Conservation (phyloP, 2,888 invertebrate species). For the Papilio protenor region DNA sequence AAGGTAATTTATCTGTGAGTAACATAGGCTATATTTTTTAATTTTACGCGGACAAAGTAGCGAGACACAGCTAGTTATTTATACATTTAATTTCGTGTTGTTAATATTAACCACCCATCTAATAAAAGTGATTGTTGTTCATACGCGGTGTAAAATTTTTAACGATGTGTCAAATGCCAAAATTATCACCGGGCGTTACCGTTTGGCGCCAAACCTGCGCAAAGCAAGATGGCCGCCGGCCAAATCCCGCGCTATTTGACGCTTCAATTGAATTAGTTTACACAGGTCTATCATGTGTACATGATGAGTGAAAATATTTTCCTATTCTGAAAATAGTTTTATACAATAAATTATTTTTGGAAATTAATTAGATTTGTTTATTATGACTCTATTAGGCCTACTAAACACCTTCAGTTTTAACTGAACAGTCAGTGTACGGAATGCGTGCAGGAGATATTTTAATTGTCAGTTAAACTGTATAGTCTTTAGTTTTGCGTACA, state of each 20-base stretch:
- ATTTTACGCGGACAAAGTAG: too few relatives aligned
- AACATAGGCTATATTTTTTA: too few relatives aligned
- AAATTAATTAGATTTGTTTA: too few relatives aligned
- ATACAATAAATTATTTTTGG: not conserved
- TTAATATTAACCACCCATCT: not conserved
- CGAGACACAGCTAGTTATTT: not conserved
- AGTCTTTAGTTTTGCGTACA: too few relatives aligned
- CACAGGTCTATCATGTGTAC: slow-evolving; percentile 2
- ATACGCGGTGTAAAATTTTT: slow-evolving; percentile 14
- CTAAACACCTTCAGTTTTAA: too few relatives aligned
- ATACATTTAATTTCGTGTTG: not conserved
- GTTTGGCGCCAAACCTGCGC: slow-evolving; percentile 37
- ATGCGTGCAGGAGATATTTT: too few relatives aligned
- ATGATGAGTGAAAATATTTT: not conserved
- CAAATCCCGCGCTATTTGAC: slow-evolving; percentile 29
- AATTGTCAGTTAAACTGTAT: too few relatives aligned
- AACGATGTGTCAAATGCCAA: slow-evolving; percentile 36
- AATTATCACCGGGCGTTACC: slow-evolving; percentile 36
- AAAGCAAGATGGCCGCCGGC: slow-evolving; percentile 28
- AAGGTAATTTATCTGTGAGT: too few relatives aligned
- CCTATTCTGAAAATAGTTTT: not conserved
- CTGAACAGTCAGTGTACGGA: too few relatives aligned
- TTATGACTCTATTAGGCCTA: too few relatives aligned
- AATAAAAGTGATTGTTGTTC: not conserved
- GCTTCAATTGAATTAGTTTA: slow-evolving; percentile 31